Percentiles rank a stretch among this genome's conserved stretches.
Conservation (phyloP, 2,797 vertebrate species). For the Centropyge bicolor region DNA sequence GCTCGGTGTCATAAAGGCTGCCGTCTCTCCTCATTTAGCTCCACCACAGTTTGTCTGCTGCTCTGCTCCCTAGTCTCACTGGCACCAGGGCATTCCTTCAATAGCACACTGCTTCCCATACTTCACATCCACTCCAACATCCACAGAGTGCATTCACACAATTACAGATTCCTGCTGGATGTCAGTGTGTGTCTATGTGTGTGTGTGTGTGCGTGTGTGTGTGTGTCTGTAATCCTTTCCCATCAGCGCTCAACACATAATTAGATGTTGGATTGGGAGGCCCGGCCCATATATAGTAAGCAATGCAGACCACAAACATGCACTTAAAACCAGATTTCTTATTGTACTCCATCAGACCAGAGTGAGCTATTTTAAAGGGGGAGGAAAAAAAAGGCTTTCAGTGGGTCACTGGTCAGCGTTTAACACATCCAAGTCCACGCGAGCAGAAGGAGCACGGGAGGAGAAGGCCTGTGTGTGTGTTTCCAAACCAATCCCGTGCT, state of each 20-base stretch:
- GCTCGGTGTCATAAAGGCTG: constrained; percentile 66
- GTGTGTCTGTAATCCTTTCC: constrained; percentile 74
- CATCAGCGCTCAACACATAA: constrained; percentile 82
- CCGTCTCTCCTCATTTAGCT: constrained; percentile 70
- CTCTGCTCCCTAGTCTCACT: constrained; percentile 72
- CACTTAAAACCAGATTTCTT: constrained; percentile 76
- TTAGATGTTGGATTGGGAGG: constrained; percentile 81
- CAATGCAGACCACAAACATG: constrained; percentile 81
- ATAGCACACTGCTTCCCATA: constrained; percentile 74
- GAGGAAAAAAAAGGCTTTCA: constrained; percentile 39
- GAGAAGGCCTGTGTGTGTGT: constrained; percentile 44
- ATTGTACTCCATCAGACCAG: constrained; percentile 76
- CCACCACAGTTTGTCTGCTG: constrained; percentile 73
- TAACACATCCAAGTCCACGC: constrained; percentile 62
- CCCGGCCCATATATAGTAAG: constrained; percentile 81
- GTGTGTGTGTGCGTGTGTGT: constrained; percentile 56
- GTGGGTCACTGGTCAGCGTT: constrained; percentile 47
- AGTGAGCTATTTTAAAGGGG: constrained; percentile 60
- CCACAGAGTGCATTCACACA: constrained; percentile 77
- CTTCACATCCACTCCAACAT: constrained; percentile 75
- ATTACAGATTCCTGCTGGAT: constrained; percentile 81
- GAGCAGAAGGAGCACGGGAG: constrained; percentile 33
- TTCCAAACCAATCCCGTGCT: constrained; percentile 63
- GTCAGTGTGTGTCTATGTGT: constrained; percentile 61
- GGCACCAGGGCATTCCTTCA: constrained; percentile 81